Evolutionary conservation across 2,888 invertebrate genomes (phyloP), one percentile per base, ranked within the genome.

Genomic region (Ctena decussata): DNA sequence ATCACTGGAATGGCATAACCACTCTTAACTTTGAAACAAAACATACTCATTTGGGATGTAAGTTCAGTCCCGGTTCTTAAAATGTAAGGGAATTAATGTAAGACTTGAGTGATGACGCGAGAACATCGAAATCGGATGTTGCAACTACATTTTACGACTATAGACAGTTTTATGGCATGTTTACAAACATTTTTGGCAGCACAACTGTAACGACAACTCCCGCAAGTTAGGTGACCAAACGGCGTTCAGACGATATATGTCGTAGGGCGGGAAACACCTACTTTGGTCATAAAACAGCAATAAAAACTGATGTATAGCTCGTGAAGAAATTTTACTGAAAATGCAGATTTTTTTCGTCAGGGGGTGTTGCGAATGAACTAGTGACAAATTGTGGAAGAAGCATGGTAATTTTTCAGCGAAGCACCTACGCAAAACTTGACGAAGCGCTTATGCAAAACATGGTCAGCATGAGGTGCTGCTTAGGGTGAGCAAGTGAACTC

Each of bases 141-240:
- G 30, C n/a, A 27, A 30, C 27, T 11, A 57, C 5, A 27, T 57
- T 57, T 57, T 57, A 57, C 57, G 57, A 57, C 57, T 27, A 27
- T 27, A 57, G 57, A 57, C 57, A 27, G 27, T 30, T 57, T 57
- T 57, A 57, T 57, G 3, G 57, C 57, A 57, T 57, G 57, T 57
- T 57, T 57, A 57, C 57, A 57, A 57, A 57, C 30, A 57, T 57
- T 57, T 57, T n/a, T 57, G 57, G 57, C 57, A 57, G 27, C 27
- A 57, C n/a, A 30, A 27, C 30, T 57, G 57, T 57, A 57, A 57
- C 57, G 57, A 57, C 57, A 57, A 57, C 57, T 27, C n/a, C 57
- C 57, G 30, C n/a, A 57, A 57, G 27, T 30, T n/a, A 57, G 3
- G 57, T 57, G 30, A 27, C 27, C 30, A 5, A 24, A 27, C 30